These are phyloP conservation scores for Zophobas atratus DNA, from an alignment of 1,140 invertebrate species.

Conservation along the genomic window DNA sequence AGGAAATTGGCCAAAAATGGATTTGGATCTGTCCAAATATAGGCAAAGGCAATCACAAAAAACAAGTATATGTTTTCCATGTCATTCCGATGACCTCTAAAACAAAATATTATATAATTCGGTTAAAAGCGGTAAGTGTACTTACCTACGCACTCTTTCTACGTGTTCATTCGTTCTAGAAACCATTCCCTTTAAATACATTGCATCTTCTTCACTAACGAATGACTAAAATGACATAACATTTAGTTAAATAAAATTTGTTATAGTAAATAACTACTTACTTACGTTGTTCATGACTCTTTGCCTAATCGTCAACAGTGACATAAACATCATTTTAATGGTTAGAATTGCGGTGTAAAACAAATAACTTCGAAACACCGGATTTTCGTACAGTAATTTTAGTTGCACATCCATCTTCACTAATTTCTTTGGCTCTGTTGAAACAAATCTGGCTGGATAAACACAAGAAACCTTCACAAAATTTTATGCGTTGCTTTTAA, in stretches of 20 bases:
- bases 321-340: slow-evolving; percentile 71
- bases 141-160: slow-evolving; percentile 68
- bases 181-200: slow-evolving; percentile 60
- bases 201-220: slow-evolving; percentile 69
- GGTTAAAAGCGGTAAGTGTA: neutral
- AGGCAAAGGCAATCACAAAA: slow-evolving; percentile 75
- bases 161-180: slow-evolving; percentile 65
- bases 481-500: neutral
- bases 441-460: neutral
- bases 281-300: slow-evolving; percentile 68
- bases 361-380: slow-evolving; percentile 68
- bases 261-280: slow-evolving; percentile 31
- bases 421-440: neutral
- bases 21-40: slow-evolving; percentile 75
- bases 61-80: slow-evolving; percentile 83
- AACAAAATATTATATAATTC: slow-evolving; percentile 52
- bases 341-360: slow-evolving; percentile 71
- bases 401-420: slow-evolving; percentile 8
- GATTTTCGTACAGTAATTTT: slow-evolving; percentile 3
- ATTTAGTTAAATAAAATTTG: slow-evolving; percentile 44
- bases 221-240: slow-evolving; percentile 65
- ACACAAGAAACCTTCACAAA: neutral
- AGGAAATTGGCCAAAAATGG: slow-evolving; percentile 70
- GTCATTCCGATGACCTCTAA: slow-evolving; percentile 81
- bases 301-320: slow-evolving; percentile 68